These are phyloP conservation scores for Candoia aspera DNA, from an alignment of 2,113 vertebrate genomes.

Conservation along the genomic window DNA sequence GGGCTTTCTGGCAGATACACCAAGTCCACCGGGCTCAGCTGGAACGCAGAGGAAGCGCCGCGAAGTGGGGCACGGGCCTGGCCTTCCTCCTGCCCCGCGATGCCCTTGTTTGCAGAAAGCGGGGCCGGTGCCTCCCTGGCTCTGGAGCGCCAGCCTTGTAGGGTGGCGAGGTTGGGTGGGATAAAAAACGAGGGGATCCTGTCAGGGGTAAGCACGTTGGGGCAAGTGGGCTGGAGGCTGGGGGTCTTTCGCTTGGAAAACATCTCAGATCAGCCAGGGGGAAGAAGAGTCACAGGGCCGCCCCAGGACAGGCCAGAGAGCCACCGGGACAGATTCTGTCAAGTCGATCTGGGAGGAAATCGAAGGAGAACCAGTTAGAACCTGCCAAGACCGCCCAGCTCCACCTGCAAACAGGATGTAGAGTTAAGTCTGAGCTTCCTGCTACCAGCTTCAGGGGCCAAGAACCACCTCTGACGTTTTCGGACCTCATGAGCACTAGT, in stretches of 20 bases:
- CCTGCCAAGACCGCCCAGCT: neutral
- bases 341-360: neutral
- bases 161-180: conserved; percentile 53
- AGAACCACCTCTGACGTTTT: neutral
- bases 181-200: conserved; percentile 68
- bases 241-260: conserved; percentile 13
- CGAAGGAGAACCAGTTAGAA: neutral
- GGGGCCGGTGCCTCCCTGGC: rapidly evolving
- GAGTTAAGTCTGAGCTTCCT: neutral
- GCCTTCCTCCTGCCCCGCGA: neutral
- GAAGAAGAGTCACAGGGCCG: neutral
- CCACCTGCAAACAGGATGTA: neutral
- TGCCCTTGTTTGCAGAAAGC: neutral
- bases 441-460: too few species aligned
- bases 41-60: conserved; percentile 48
- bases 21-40: conserved; percentile 47
- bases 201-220: conserved; percentile 68
- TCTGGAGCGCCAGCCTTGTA: neutral
- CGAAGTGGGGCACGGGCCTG: neutral
- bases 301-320: too few species aligned
- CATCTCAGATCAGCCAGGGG: neutral
- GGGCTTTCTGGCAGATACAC: conserved; percentile 67
- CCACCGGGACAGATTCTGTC: too few species aligned
- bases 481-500: neutral
- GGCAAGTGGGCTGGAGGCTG: conserved; percentile 21